Conservation (phyloP, 2,113 vertebrate genomes). For the Passer montanus region DNA sequence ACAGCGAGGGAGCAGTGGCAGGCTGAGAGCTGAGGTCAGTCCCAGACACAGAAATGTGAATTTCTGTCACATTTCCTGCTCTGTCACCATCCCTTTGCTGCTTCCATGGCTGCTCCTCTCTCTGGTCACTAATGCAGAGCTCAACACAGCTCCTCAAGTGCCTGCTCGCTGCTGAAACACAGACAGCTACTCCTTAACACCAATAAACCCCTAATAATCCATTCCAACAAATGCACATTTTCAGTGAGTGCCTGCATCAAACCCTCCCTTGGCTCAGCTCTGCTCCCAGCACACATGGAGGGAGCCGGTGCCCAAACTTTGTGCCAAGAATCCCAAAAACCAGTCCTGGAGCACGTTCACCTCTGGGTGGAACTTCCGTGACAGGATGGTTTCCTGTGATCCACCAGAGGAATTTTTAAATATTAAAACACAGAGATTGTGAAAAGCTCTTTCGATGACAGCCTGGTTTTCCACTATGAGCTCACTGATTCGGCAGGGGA, state of each 20-base stretch:
- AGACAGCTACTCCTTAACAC: neutral
- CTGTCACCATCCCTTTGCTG: neutral
- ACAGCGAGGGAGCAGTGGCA: neutral
- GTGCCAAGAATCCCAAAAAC: neutral
- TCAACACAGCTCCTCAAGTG: neutral
- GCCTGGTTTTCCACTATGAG: conserved; percentile 66
- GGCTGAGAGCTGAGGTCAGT: neutral
- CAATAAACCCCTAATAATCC: neutral
- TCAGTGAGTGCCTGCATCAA: neutral
- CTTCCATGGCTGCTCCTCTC: neutral
- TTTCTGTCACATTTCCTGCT: neutral
- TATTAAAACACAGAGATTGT: conserved; percentile 56
- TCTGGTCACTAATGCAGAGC: neutral
- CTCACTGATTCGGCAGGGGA: conserved; percentile 60
- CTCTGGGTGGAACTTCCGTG: conserved; percentile 20
- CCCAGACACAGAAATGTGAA: neutral
- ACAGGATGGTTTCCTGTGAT: conserved; percentile 30
- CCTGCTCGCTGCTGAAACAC: neutral
- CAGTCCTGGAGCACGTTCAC: neutral
- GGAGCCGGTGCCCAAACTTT: neutral
- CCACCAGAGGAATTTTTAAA: conserved; percentile 60
- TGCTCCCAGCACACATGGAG: neutral
- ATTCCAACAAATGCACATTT: neutral
- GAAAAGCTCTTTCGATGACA: conserved; percentile 52
- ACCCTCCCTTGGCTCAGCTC: neutral